Evolutionary conservation across 1,140 invertebrate species (phyloP).

Genomic region (Brachionus calyciflorus): DNA sequence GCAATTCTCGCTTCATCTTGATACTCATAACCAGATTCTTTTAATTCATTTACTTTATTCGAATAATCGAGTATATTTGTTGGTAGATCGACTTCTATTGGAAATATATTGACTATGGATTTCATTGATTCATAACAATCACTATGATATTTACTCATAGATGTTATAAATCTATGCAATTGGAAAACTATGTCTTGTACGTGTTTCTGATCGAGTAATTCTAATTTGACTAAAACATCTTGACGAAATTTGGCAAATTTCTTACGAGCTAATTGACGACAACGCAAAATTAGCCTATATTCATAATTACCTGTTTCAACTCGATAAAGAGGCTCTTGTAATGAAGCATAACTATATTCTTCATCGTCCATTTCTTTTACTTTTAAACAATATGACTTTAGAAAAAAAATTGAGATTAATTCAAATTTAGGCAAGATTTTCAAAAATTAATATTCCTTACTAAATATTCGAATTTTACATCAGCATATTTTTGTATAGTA

Average conservation of each 20-base stretch:
- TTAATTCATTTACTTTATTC: neutral
- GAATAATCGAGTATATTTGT: conserved; percentile 6
- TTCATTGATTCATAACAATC: conserved; percentile 67
- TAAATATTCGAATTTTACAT: conserved; percentile 95
- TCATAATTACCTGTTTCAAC: conserved; percentile 99
- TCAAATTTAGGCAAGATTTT: too few relatives aligned
- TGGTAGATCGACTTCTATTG: conserved; percentile 86
- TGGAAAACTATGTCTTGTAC: conserved; percentile 84
- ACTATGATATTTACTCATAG: conserved; percentile 73
- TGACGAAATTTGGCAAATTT: conserved; percentile 86
- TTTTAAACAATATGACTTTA: conserved; percentile 87
- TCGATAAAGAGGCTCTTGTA: conserved; percentile 93
- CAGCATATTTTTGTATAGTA: conserved; percentile 91
- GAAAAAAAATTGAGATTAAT: neutral
- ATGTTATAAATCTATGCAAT: conserved; percentile 73
- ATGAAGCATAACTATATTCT: conserved; percentile 80
- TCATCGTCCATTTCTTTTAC: conserved; percentile 94
- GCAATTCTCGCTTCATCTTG: conserved; percentile 1
- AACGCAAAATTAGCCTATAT: conserved; percentile 87
- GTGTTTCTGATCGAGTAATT: conserved; percentile 94
- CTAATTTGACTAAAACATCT: conserved; percentile 93
- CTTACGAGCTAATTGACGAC: conserved; percentile 83
- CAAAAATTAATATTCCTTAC: too few relatives aligned
- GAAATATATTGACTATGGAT: conserved; percentile 76
- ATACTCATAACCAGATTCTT: neutral